Evolutionary conservation across 1,140 invertebrate species (phyloP), one percentile per base, ranked within the genome.

Genomic region (Scaptodrosophila lebanonensis): DNA sequence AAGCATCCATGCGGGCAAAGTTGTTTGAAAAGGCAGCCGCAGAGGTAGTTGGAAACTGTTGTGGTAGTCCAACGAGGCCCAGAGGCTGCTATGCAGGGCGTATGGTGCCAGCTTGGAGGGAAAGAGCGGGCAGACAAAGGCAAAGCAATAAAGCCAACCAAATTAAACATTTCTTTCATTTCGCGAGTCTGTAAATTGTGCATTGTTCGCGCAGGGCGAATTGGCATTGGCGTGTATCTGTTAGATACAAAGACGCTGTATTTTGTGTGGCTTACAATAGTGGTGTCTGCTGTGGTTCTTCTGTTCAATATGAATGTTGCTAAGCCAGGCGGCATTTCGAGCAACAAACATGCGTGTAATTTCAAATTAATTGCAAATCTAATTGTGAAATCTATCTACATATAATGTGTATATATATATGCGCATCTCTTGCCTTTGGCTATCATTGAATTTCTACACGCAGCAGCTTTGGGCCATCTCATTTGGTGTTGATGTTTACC

Each of bases 11-110:
- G 47, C 47, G 47, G 47, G 47, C 30, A 22, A 49, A 49, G 22
- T 18, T 30, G 2, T 9, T n/a, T 18, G 25, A 2, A 8, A 7
- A 16, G 8, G 16, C 15, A 16, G 4, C n/a, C n/a, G n/a, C n/a
- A n/a, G 9, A 25, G 12, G 12, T 25, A 49, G 29, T 11, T 25
- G 15, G 16, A 15, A 29, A 36, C 50, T 79, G 68, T 77, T 79
- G 73, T 33, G 73, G 73, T 77, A 79, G 73, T 77, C 75, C 75
- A 36, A 17, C 36, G 39, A 33, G 15, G 8, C 27, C 12, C 18
- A 13, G 5, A 13, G n/a, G 18, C 7, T 22, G 12, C 15, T 43
- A 16, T 45, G 9, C 33, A 47, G 15, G 45, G 40, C 30, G 45
- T 48, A n/a, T n/a, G n/a, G n/a, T n/a, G n/a, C n/a, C n/a, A n/a